A percentile compares a stretch with the other conserved stretches of the same genome.
Evolutionary conservation across 2,113 vertebrate genomes (phyloP).

Genomic region (Polypterus bichir): DNA sequence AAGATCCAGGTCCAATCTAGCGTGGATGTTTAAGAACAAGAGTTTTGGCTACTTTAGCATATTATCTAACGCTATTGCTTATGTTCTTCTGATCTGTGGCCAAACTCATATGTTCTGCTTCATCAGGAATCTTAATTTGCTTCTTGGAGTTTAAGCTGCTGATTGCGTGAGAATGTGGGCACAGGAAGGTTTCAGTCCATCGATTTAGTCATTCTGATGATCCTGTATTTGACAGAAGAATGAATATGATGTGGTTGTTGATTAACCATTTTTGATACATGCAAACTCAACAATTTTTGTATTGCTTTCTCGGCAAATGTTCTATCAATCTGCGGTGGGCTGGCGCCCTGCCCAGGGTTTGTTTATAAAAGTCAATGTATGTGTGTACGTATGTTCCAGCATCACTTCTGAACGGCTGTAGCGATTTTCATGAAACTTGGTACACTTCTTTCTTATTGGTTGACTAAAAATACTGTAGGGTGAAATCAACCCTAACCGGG

Average conservation of each 20-base stretch:
- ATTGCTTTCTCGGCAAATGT: not conserved
- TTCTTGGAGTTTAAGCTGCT: not conserved
- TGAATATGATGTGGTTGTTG: not conserved
- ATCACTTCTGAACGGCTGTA: too few relatives aligned
- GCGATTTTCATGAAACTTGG: too few relatives aligned
- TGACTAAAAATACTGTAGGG: too few relatives aligned
- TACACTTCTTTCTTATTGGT: too few relatives aligned
- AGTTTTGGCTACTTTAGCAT: not conserved
- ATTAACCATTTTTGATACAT: not conserved
- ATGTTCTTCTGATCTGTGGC: not conserved
- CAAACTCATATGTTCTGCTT: not conserved
- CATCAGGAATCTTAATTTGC: not conserved
- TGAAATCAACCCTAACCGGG: too few relatives aligned
- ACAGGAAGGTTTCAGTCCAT: conserved; percentile 2
- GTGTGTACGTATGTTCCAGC: too few relatives aligned
- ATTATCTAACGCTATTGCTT: not conserved
- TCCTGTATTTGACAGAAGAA: not conserved
- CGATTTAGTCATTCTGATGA: not conserved
- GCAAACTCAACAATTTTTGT: not conserved
- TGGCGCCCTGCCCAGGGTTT: too few relatives aligned
- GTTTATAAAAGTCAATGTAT: too few relatives aligned
- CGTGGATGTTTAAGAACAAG: not conserved
- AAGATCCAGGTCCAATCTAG: not conserved
- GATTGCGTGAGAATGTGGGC: not conserved
- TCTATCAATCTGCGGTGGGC: not conserved